Percentiles rank a stretch among this genome's conserved stretches.
Conservation (phyloP, 2,888 invertebrate species). For the Periphyllus acericola region DNA sequence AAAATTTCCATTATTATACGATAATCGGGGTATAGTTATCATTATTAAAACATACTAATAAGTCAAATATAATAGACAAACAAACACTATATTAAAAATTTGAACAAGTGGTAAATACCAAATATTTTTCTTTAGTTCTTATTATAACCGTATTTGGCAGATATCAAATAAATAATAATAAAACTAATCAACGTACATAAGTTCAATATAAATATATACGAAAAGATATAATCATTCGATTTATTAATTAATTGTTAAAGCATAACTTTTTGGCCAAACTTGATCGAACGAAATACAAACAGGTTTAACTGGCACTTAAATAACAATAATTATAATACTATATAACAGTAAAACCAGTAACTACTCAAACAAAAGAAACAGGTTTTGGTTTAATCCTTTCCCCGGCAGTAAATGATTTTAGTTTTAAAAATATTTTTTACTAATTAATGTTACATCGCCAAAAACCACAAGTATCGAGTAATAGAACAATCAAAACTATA, state of each 20-base stretch:
- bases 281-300: slow-evolving; percentile 20
- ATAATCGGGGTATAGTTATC: not conserved
- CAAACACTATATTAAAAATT: not conserved
- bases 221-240: not conserved
- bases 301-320: slow-evolving; percentile 37
- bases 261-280: not conserved
- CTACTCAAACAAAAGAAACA: slow-evolving; percentile 51
- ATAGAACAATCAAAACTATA: not conserved
- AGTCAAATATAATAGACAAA: not conserved
- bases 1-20: not conserved
- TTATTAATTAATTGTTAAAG: slow-evolving; percentile 10
- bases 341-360: slow-evolving; percentile 53
- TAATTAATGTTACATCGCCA: slow-evolving; percentile 15
- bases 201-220: not conserved
- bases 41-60: slow-evolving; percentile 6
- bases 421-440: slow-evolving; percentile 12
- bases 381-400: slow-evolving; percentile 41
- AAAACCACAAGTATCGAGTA: not conserved
- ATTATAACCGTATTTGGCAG: not conserved
- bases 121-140: not conserved
- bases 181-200: not conserved
- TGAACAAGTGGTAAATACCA: not conserved
- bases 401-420: not conserved
- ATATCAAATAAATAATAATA: not conserved
- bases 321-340: slow-evolving; percentile 31